Base-by-base conservation (phyloP, 2,888 invertebrate species). In the Adelphocoris suturalis region DNA sequence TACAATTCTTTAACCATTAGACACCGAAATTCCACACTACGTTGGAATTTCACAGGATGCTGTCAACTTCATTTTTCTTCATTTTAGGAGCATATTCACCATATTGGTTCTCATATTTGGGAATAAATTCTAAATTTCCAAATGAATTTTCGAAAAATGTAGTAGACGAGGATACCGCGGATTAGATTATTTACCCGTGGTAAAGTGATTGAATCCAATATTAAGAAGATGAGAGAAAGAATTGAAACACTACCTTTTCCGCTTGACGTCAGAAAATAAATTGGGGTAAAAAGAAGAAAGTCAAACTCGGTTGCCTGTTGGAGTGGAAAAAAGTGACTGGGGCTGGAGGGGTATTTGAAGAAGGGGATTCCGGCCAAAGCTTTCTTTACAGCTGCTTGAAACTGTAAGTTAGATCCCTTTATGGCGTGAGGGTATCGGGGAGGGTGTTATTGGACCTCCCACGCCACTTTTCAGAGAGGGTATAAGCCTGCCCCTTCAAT, bases 331-430 rank as follows among this genome's bases (percentile, higher is more conserved):
- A 68, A 68, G 68, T 68, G 23, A 68, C 68, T 68, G 78, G 16
- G 78, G 16, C 19, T 0, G 78, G 37, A 37, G 78, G 78, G 46
- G 46, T 47, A 46, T 37, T 78, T 47, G 47, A 82, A 82, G 52
- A 52, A 82, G 82, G 19, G 47, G 47, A 23, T 82, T 82, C 52
- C 23, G 16, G 23, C 27, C 52, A 14, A 27, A 48, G 27, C 52
- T 52, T 82, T 82, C 82, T 82, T 82, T 82, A 82, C 82, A 82
- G 82, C 82, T 82, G 82, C 82, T 52, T 52, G 82, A 82, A 82
- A 82, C 82, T 82, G 47, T 52, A 82, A 82, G 48, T 82, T 82
- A 82, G 82, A 82, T 82, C 82, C 82, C 82, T 82, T 82, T 82
- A 82, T 82, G 82, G 82, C 47, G 82, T 82, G 48, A 23, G 46